Evolutionary conservation across 2,797 vertebrate species (phyloP).

Genomic region (Poeciliopsis turneri): DNA sequence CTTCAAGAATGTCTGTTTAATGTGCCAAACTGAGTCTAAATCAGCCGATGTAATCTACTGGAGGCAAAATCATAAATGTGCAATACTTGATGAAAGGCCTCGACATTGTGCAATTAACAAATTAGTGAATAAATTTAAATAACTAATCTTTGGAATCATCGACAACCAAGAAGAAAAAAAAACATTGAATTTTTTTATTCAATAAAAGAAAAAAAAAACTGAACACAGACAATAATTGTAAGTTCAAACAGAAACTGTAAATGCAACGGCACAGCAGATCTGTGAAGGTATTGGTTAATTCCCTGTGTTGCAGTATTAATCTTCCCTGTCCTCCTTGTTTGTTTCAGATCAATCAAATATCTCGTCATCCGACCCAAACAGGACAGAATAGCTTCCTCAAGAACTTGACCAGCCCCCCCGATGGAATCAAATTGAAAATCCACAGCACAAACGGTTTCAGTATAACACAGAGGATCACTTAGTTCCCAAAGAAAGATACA

Average conservation of each 20-base stretch:
- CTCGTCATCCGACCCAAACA: constrained; percentile 7
- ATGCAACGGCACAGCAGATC: neutral
- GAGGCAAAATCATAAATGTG: neutral
- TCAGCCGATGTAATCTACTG: neutral
- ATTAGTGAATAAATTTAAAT: neutral
- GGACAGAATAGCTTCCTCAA: constrained; percentile 5
- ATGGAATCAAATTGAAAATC: constrained; percentile 36
- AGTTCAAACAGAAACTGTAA: neutral
- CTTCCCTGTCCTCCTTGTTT: constrained; percentile 7
- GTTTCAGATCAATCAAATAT: constrained; percentile 27
- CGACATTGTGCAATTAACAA: neutral
- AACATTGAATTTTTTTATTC: neutral
- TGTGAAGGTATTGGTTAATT: neutral
- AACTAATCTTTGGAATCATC: neutral
- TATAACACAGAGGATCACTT: constrained; percentile 31
- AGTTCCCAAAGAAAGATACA: constrained; percentile 20
- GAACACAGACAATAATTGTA: neutral
- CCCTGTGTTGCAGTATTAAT: constrained; percentile 13
- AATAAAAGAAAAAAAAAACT: neutral
- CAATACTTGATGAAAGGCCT: neutral
- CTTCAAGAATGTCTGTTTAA: neutral
- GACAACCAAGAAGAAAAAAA: neutral
- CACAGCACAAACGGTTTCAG: constrained; percentile 19
- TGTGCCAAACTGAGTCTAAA: neutral
- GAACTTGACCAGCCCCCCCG: constrained; percentile 20